Conservation (phyloP, 2,888 invertebrate species). For the Ormyrus rosae region DNA sequence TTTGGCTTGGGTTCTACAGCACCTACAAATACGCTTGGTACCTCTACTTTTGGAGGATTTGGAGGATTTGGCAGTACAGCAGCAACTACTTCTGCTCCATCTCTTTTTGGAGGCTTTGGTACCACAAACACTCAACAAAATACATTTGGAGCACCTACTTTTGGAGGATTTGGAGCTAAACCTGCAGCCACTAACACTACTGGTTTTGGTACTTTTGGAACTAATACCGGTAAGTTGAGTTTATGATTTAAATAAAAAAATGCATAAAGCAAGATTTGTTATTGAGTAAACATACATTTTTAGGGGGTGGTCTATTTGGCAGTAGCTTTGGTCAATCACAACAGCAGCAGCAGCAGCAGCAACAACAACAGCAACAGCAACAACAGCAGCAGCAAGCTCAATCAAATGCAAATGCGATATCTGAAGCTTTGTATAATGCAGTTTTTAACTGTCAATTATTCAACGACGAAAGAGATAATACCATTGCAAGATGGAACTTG, state of each 20-base stretch:
- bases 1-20: constrained; percentile 73
- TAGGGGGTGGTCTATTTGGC: constrained; percentile 68
- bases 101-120: constrained; percentile 78
- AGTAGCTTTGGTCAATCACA: constrained; percentile 64
- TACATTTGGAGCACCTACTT: constrained; percentile 68
- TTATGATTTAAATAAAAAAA: not conserved
- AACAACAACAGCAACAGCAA: constrained; percentile 74
- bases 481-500: constrained; percentile 96
- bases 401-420: constrained; percentile 79
- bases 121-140: constrained; percentile 73
- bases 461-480: constrained; percentile 96
- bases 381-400: constrained; percentile 77
- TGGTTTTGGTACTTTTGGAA: constrained; percentile 75
- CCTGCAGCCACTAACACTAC: constrained; percentile 75
- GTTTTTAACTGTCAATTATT: constrained; percentile 89
- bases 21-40: constrained; percentile 62
- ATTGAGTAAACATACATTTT: not conserved
- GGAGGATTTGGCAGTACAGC: constrained; percentile 69
- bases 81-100: constrained; percentile 69
- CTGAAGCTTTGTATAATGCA: constrained; percentile 84
- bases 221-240: constrained; percentile 55
- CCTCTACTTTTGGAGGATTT: constrained; percentile 70
- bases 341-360: constrained; percentile 74
- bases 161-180: constrained; percentile 78
- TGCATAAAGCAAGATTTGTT: not conserved